Evolutionary conservation across 2,113 vertebrate genomes (phyloP).

Genomic region (Nyctibius bracteatus): DNA sequence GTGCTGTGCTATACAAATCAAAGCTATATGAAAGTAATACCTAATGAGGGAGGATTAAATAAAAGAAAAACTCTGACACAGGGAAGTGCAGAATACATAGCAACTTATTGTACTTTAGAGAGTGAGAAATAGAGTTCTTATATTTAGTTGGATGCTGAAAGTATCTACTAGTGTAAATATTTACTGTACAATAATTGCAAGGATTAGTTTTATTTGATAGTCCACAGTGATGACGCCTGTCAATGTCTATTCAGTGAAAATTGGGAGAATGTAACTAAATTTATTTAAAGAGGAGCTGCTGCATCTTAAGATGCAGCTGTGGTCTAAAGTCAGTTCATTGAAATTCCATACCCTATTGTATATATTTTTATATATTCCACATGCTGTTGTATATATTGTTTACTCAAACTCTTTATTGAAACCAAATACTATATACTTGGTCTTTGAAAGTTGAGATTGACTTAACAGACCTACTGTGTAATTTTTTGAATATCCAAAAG

Average conservation of each 20-base stretch:
- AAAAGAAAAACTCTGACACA: not conserved
- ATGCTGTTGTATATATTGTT: not conserved
- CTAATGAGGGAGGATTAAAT: conserved; percentile 18
- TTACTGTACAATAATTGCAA: not conserved
- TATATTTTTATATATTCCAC: not conserved
- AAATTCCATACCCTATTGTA: not conserved
- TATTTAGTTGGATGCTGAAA: not conserved
- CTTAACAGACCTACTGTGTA: not conserved
- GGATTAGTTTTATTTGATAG: not conserved
- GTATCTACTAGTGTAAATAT: not conserved
- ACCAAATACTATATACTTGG: not conserved
- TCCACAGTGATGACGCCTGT: not conserved
- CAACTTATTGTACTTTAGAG: not conserved
- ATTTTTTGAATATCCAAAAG: not conserved
- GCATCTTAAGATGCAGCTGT: not conserved
- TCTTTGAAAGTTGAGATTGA: not conserved
- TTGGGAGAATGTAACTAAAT: not conserved
- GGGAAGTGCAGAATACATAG: not conserved
- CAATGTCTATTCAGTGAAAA: not conserved
- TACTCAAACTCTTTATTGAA: not conserved
- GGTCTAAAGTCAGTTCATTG: not conserved
- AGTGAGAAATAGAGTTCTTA: not conserved
- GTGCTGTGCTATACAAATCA: not conserved
- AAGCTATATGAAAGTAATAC: conserved; percentile 11
- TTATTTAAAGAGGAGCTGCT: not conserved